Base-by-base conservation (phyloP, 30 jellyfish, hydroid and myxozoan genomes). In the Chironex yamaguchii region DNA sequence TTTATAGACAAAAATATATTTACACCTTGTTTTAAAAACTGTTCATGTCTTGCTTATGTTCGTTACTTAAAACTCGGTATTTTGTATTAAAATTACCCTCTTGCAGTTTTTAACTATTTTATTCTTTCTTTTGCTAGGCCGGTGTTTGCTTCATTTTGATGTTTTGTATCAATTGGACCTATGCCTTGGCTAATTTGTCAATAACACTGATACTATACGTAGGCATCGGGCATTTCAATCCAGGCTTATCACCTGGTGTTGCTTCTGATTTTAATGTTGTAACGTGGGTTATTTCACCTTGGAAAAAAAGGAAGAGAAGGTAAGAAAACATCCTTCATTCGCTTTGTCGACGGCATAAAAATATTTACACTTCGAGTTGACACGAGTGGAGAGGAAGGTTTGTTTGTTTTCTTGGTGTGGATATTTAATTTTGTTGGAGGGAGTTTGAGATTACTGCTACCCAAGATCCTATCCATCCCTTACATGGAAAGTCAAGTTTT, bases 241-340 rank as follows among this genome's bases (percentile, higher is more conserved):
- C 98, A 24, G 98, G 98, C 36, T 67, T 81, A 25, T 78, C 98
- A 2, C 97, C 62, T 3, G 98, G 98, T 1, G 98, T 87, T 21
- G 94, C 98, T 4, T 63, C 81, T 34, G 96, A 92, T 24, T 92
- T 92, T 77, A 81, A 90, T 31, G 65, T 92, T 33, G 76, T 88
- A 14, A 67, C 71, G 27, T 92, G 98, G 98, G 27, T 92, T 71
- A 76, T 52, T 27, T 69, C 97, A 24, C 74, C 79, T 17, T 83
- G 89, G 53, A 48, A 62, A 29, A 52, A 64, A 29, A 26, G 76
- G 27, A 67, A 20, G 1, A 20, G 75, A 20, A 69, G 69, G 93
- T 80, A 66, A 36, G 88, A n/a, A n/a, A n/a, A n/a, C n/a, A n/a
- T n/a, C n/a, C n/a, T n/a, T n/a, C n/a, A n/a, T n/a, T n/a, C n/a